Evolutionary conservation across 2,113 vertebrate genomes (phyloP).

Genomic region (Pongo abelii): DNA sequence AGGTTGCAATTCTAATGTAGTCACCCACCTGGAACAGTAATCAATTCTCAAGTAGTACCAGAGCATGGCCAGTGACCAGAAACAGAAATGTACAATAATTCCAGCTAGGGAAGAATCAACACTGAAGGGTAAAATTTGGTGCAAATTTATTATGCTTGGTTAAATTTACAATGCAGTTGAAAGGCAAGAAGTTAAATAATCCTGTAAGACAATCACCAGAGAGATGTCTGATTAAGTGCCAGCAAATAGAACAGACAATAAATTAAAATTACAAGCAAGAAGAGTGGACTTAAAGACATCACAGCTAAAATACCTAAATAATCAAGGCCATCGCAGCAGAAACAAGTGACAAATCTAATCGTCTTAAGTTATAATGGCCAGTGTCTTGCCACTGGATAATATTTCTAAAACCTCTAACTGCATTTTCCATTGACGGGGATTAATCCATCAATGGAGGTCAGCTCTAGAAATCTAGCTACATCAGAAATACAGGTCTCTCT

Average conservation of each 20-base stretch:
- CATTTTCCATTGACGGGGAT: conserved; percentile 2
- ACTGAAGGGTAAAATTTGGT: conserved; percentile 9
- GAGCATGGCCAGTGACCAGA: neutral
- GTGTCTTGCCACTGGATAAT: neutral
- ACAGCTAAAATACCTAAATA: conserved; percentile 69
- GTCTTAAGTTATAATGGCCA: conserved; percentile 35
- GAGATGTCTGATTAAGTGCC: conserved; percentile 60
- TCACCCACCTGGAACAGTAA: conserved; percentile 1
- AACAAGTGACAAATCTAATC: conserved; percentile 64
- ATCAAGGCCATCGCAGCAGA: conserved; percentile 45
- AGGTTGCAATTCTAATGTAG: neutral
- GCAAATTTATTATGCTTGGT: conserved; percentile 44
- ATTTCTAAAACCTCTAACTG: conserved; percentile 32
- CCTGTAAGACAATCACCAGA: conserved; percentile 56
- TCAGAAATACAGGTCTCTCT: neutral
- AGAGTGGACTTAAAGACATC: conserved; percentile 52
- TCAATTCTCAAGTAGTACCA: neutral
- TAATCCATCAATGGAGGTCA: neutral
- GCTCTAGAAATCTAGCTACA: neutral
- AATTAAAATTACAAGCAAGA: conserved; percentile 65
- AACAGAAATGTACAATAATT: neutral
- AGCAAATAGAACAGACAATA: conserved; percentile 70
- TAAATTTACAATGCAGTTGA: conserved; percentile 62
- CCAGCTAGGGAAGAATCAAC: neutral
- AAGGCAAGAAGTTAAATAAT: conserved; percentile 70